These are phyloP conservation scores for Drosophila rhopaloa DNA, from an alignment of 1,140 invertebrate genomes.

Conservation along the genomic window DNA sequence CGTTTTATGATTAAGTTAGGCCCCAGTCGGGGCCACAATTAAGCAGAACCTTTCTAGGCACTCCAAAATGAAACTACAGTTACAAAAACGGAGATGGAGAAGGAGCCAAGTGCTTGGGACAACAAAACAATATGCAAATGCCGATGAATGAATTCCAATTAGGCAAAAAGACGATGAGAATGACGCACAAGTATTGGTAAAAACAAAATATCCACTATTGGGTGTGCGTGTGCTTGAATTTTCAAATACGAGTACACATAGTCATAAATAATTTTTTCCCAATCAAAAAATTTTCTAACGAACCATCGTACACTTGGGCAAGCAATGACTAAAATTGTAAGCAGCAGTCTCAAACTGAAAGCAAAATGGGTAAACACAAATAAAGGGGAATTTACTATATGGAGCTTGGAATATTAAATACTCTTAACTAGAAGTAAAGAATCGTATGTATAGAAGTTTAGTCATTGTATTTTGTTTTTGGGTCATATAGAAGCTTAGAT, in stretches of 20 bases:
- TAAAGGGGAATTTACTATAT: not conserved
- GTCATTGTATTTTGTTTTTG: no score
- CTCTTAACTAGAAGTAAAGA: not conserved
- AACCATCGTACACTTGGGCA: constrained; percentile 64
- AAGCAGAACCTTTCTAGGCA: constrained; percentile 82
- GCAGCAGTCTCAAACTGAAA: constrained; percentile 46
- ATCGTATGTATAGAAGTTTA: not conserved
- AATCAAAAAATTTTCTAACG: constrained; percentile 82
- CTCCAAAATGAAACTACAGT: constrained; percentile 75
- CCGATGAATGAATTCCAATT: constrained; percentile 80
- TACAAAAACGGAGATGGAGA: constrained; percentile 52
- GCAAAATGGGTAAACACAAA: constrained; percentile 52
- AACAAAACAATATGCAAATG: constrained; percentile 82
- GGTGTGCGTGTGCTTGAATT: constrained; percentile 68
- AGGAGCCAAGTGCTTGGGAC: constrained; percentile 68
- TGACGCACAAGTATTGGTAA: constrained; percentile 26
- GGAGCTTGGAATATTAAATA: constrained; percentile 24
- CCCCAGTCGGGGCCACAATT: constrained; percentile 64
- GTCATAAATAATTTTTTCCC: constrained; percentile 81
- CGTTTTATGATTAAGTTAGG: constrained; percentile 74
- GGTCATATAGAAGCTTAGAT: no score
- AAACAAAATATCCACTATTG: constrained; percentile 32
- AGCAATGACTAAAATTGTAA: constrained; percentile 79
- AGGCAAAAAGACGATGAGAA: constrained; percentile 67
- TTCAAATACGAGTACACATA: constrained; percentile 61